Evolutionary conservation across 2,113 vertebrate genomes (phyloP), one percentile per base, ranked within the genome.

Genomic region (Herpetotheres cachinnans): DNA sequence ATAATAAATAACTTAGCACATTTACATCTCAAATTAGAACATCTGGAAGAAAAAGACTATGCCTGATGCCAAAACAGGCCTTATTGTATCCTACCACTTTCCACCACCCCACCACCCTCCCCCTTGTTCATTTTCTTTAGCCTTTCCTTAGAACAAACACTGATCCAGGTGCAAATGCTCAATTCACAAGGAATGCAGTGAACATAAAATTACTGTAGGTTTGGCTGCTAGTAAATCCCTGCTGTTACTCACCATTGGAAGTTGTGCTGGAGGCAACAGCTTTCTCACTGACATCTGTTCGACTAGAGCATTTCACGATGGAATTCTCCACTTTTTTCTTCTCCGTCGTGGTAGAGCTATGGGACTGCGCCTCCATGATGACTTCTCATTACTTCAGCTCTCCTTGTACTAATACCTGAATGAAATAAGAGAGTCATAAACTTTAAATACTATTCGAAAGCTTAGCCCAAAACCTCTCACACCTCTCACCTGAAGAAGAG

Each of bases 201-300:
- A 95, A 96, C 96, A 95, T 90, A 94, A 97, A 97, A 94, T 82
- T 95, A 91, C 95, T 80, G 69, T 40, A 89, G 85, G 91, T 84
- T 93, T 95, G 91, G 92, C 97, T 85, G 95, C 90, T 90, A 96
- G 97, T 93, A 97, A 98, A 97, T 98, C 94, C 96, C 97, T 70
- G 55, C 69, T 97, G 97, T 95, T 76, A 96, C 98, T 97, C 98
- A 99, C 99, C 99, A 94, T 99, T 99, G 96, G 99, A 99, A 83
- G 99, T 99, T 96, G 99, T 99, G 98, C 99, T 99, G 96, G 99
- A 99, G 97, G 99, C 99, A 97, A 99, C 99, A 4, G 99, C 99
- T 98, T 99, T 99, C 98, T 99, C 99, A 50, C 99, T 99, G 98
- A 99, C 99, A 97, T 99, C 99, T 98, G 98, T 97, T 94, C 99